Evolutionary conservation across 2,797 vertebrate genomes (phyloP).

Genomic region (Microctenopoma lineatum): DNA sequence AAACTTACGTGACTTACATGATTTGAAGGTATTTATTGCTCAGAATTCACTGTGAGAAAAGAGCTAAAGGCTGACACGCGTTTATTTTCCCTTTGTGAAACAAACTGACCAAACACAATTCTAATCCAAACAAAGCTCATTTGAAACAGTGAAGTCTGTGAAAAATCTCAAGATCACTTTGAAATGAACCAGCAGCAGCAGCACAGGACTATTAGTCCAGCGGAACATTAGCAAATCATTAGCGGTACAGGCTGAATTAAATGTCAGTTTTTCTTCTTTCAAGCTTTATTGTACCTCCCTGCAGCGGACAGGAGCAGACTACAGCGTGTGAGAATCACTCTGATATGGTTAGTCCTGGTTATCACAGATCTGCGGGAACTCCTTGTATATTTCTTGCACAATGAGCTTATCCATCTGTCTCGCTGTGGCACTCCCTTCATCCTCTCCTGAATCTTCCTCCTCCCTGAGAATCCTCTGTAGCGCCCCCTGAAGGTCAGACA

Average conservation of each 20-base stretch:
- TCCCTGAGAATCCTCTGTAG: conserved; percentile 93
- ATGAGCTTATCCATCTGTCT: conserved; percentile 98
- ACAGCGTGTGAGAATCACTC: conserved; percentile 50
- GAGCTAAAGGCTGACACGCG: conserved; percentile 18
- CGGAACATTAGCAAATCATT: conserved; percentile 39
- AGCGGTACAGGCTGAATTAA: conserved; percentile 31
- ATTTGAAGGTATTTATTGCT: conserved; percentile 52
- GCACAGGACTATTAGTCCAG: conserved; percentile 25
- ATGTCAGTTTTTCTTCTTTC: conserved; percentile 15
- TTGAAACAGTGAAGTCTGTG: conserved; percentile 9
- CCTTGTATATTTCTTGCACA: conserved; percentile 92
- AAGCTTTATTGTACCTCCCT: conserved; percentile 45
- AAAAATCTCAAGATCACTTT: conserved; percentile 3
- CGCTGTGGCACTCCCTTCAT: conserved; percentile 83
- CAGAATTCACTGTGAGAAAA: conserved; percentile 30
- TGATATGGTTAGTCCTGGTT: conserved; percentile 61
- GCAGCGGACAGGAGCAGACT: conserved; percentile 57
- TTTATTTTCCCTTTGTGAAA: conserved; percentile 18
- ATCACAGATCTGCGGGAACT: conserved; percentile 89
- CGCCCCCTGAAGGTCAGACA: conserved; percentile 89
- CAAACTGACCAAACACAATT: background rate
- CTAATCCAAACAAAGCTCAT: conserved; percentile 13
- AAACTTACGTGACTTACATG: conserved; percentile 23
- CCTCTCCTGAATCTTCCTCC: conserved; percentile 80
- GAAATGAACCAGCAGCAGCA: conserved; percentile 19